Percentiles rank a stretch among this genome's conserved stretches.
These are phyloP conservation scores for Chymomyza procnemis DNA, from an alignment of 2,888 invertebrate species.

Conservation along the genomic window DNA sequence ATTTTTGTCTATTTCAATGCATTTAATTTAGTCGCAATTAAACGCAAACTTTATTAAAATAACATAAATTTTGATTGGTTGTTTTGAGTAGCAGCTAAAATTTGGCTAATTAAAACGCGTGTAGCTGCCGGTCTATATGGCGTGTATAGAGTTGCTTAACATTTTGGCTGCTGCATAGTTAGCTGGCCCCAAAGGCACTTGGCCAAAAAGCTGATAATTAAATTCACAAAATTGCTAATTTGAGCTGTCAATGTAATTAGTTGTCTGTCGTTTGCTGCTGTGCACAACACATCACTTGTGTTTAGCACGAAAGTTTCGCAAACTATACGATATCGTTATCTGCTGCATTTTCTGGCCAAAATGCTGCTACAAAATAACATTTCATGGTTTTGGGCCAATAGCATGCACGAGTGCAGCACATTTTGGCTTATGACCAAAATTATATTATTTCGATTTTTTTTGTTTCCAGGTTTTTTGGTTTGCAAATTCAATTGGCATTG, in stretches of 20 bases:
- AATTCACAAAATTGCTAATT: background rate
- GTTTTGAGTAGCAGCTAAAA: background rate
- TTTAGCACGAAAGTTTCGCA: background rate
- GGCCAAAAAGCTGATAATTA: background rate
- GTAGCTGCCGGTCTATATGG: slow-evolving; percentile 31
- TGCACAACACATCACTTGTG: background rate
- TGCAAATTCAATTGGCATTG: background rate
- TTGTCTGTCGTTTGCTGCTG: background rate
- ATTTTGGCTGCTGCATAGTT: slow-evolving; percentile 6
- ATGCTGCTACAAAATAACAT: background rate
- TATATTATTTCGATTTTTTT: too few species aligned
- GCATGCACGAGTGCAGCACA: background rate
- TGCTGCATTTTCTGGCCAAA: too few species aligned
- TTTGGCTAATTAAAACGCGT: slow-evolving; percentile 6
- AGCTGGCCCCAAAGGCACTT: background rate
- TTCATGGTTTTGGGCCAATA: background rate
- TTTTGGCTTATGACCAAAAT: background rate
- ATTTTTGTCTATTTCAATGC: background rate
- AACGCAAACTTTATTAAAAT: background rate
- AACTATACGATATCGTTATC: too few species aligned
- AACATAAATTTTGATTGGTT: background rate
- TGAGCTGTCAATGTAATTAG: background rate
- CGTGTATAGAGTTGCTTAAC: background rate
- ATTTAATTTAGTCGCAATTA: slow-evolving; percentile 29
- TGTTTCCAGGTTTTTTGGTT: background rate